These are phyloP conservation scores for Ceyx margarethae DNA, from an alignment of 2,113 vertebrate genomes.

Conservation along the genomic window DNA sequence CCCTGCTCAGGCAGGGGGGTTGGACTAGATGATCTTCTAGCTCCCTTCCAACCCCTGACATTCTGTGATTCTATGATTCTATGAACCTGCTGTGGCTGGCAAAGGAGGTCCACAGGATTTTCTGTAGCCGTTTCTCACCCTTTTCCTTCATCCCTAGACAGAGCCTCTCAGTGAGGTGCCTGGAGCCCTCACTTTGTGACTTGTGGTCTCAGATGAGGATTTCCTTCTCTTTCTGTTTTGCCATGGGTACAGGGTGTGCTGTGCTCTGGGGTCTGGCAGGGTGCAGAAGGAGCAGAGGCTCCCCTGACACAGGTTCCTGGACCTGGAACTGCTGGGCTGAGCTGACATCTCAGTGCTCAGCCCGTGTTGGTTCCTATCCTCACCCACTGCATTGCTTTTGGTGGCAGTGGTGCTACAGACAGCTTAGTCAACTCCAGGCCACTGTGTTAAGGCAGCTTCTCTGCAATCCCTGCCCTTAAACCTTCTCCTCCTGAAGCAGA, in stretches of 20 bases:
- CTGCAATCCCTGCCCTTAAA: background rate
- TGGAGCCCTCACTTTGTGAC: no score
- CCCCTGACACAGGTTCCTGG: fast-evolving
- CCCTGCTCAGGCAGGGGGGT: no score
- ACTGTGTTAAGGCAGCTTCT: background rate
- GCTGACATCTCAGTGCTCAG: background rate
- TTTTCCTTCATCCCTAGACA: no score
- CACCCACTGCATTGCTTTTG: fast-evolving
- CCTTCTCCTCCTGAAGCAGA: background rate
- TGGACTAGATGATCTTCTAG: no score
- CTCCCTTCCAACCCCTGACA: no score
- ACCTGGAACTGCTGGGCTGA: background rate
- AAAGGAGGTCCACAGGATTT: background rate
- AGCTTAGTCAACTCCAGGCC: background rate
- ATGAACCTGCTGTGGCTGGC: background rate
- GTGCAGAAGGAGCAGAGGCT: background rate
- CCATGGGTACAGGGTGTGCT: no score
- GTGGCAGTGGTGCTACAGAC: background rate
- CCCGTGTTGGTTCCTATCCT: background rate
- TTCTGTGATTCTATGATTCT: no score
- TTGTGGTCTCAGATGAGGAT: no score
- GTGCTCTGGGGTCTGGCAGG: background rate
- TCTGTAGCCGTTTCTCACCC: background rate
- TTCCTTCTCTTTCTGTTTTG: no score
- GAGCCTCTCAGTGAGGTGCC: no score